These are phyloP conservation scores for Hycleus phaleratus DNA, from an alignment of 1,140 invertebrate genomes.

Conservation along the genomic window DNA sequence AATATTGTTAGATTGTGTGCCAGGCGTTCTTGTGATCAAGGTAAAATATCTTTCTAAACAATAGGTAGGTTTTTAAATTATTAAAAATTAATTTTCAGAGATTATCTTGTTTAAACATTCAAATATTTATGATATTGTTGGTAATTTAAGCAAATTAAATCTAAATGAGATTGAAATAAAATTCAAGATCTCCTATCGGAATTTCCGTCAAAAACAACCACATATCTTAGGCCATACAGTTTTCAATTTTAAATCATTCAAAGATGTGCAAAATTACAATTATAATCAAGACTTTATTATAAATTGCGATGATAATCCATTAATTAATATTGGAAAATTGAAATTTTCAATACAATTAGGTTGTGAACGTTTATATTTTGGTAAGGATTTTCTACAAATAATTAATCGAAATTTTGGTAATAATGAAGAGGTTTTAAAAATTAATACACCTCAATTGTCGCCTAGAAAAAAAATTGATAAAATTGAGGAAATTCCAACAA, in stretches of 20 bases:
- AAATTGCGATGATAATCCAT: constrained; percentile 21
- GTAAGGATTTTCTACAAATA: constrained; percentile 40
- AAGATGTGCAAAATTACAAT: no score
- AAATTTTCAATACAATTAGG: constrained; percentile 44
- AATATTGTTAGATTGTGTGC: constrained; percentile 32
- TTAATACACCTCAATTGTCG: not conserved
- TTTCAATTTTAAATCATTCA: no score
- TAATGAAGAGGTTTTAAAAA: not conserved
- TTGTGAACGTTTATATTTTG: constrained; percentile 44
- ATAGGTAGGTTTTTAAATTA: not conserved
- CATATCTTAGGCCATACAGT: no score
- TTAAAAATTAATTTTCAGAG: not conserved
- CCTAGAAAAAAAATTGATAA: not conserved
- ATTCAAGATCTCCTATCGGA: no score
- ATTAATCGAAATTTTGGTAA: constrained; percentile 9
- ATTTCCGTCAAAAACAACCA: no score
- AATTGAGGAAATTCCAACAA: no score
- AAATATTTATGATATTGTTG: no score
- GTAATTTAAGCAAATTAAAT: no score
- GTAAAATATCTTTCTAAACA: not conserved
- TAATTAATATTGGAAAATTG: constrained; percentile 33
- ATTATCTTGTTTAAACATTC: not conserved
- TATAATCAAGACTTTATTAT: constrained; percentile 22
- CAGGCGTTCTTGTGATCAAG: constrained; percentile 22
- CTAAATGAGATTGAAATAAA: no score